Base-by-base conservation (phyloP, 1,140 invertebrate species). In the Archegozetes longisetosus region DNA sequence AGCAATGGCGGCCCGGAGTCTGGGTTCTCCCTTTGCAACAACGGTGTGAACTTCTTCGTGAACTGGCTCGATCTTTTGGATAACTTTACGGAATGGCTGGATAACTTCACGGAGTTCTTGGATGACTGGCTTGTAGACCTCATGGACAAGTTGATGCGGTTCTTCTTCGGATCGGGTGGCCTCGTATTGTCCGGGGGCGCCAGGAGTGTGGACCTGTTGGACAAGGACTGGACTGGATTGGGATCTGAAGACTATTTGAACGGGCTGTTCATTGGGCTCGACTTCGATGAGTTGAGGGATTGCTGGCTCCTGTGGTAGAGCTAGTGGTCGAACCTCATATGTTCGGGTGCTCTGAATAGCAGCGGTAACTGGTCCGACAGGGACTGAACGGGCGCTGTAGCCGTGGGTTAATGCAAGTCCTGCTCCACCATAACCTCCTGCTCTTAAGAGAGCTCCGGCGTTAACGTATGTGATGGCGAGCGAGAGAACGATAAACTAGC, bases 321-420 rank as follows among this genome's bases (percentile, higher is more conserved):
- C 6, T n/a, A 57, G 14, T 22, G 55, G 55, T 50, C 48, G 40
- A 1, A 57, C 55, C 24, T 60, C 58, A 2, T 58, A 52, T 1
- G 50, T 60, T 12, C 56, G 58, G 20, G 13, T 60, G 1, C 53
- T 61, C 29, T 60, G 58, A 62, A 60, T 60, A 2, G 58, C 58
- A 2, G 58, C 58, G 12, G 58, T n/a, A 20, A 60, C 58, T n/a
- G n/a, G n/a, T n/a, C n/a, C n/a, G n/a, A n/a, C n/a, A n/a, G n/a
- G n/a, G n/a, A n/a, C n/a, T n/a, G n/a, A n/a, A n/a, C n/a, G n/a
- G n/a, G n/a, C n/a, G n/a, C n/a, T n/a, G n/a, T n/a, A n/a, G n/a
- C n/a, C n/a, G n/a, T n/a, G n/a, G n/a, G n/a, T n/a, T n/a, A n/a
- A n/a, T n/a, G n/a, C n/a, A n/a, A n/a, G n/a, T n/a, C n/a, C n/a